phyloP scores from a whole-genome alignment of 2,888 invertebrate species.

The Caenorhabditis imperialis region DNA sequence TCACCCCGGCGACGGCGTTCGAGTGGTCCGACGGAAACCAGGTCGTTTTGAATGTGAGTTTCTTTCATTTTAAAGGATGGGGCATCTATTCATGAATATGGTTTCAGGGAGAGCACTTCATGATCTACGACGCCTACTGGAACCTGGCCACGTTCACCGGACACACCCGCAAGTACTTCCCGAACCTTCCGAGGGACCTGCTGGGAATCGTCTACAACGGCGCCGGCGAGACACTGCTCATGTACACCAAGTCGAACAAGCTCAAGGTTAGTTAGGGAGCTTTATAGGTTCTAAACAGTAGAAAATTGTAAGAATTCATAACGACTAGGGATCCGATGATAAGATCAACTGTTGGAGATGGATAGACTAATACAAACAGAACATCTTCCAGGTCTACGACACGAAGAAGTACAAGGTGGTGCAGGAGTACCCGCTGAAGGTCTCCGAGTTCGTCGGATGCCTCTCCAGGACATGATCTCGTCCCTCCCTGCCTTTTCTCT shows the following conservation, averaged over 20 bases:
- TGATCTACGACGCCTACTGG: slow-evolving; percentile 75
- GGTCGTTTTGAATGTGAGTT: slow-evolving; percentile 66
- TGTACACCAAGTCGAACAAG: slow-evolving; percentile 70
- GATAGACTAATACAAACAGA: too few species aligned
- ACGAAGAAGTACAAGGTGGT: slow-evolving; percentile 70
- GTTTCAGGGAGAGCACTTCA: slow-evolving; percentile 67
- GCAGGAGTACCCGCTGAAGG: slow-evolving; percentile 69
- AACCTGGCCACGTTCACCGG: slow-evolving; percentile 72
- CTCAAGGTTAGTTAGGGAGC: slow-evolving; percentile 71
- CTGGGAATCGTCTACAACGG: slow-evolving; percentile 72
- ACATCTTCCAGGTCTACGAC: slow-evolving; percentile 70
- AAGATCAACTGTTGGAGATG: too few species aligned
- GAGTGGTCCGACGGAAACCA: slow-evolving; percentile 76
- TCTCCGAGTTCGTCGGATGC: slow-evolving; percentile 70
- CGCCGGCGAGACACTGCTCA: slow-evolving; percentile 64
- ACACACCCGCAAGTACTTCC: slow-evolving; percentile 64
- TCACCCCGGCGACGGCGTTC: slow-evolving; percentile 70
- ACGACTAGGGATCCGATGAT: too few species aligned
- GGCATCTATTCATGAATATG: background rate
- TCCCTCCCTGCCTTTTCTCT: slow-evolving; percentile 6
- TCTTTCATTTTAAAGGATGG: background rate
- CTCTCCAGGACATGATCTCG: slow-evolving; percentile 35
- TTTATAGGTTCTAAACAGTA: too few species aligned
- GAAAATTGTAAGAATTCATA: too few species aligned
- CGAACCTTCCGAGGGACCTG: slow-evolving; percentile 70